These are phyloP conservation scores for Paramuricea clavata DNA, from an alignment of 92 coral and sea anemone genomes.

Conservation along the genomic window DNA sequence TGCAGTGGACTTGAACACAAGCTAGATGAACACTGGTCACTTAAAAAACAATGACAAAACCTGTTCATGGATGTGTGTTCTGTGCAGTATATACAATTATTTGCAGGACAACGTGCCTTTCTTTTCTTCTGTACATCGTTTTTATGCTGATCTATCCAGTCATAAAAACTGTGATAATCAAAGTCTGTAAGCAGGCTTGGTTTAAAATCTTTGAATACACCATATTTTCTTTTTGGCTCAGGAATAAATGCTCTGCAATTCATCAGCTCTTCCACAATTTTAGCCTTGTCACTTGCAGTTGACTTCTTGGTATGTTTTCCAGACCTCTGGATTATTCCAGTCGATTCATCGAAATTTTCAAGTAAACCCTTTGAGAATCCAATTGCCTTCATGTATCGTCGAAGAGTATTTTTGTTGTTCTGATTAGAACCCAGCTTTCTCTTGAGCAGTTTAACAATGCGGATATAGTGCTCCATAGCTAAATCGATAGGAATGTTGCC, in stretches of 20 bases:
- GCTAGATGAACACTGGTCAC: too few species aligned
- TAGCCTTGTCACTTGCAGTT: slow-evolving; percentile 39
- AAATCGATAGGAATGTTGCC: slow-evolving; percentile 54
- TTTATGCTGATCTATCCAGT: slow-evolving; percentile 51
- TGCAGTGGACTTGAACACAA: too few species aligned
- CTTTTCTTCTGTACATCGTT: neutral
- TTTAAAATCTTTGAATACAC: neutral
- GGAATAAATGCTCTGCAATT: slow-evolving; percentile 4
- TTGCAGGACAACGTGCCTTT: neutral
- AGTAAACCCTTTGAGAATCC: slow-evolving; percentile 30
- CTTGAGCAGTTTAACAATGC: slow-evolving; percentile 43
- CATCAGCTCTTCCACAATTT: slow-evolving; percentile 26
- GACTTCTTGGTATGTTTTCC: slow-evolving; percentile 56
- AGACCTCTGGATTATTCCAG: slow-evolving; percentile 41
- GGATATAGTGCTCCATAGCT: slow-evolving; percentile 60
- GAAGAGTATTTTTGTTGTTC: neutral
- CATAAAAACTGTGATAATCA: slow-evolving; percentile 31
- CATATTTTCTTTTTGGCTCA: slow-evolving; percentile 25
- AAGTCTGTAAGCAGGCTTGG: slow-evolving; percentile 23
- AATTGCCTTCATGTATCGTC: slow-evolving; percentile 11
- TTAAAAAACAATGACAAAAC: too few species aligned
- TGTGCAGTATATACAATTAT: neutral
- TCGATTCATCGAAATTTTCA: slow-evolving; percentile 46
- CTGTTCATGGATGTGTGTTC: neutral
- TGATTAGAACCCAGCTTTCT: slow-evolving; percentile 58